Base-by-base conservation (phyloP, 2,797 vertebrate genomes). In the Dryobates pubescens region DNA sequence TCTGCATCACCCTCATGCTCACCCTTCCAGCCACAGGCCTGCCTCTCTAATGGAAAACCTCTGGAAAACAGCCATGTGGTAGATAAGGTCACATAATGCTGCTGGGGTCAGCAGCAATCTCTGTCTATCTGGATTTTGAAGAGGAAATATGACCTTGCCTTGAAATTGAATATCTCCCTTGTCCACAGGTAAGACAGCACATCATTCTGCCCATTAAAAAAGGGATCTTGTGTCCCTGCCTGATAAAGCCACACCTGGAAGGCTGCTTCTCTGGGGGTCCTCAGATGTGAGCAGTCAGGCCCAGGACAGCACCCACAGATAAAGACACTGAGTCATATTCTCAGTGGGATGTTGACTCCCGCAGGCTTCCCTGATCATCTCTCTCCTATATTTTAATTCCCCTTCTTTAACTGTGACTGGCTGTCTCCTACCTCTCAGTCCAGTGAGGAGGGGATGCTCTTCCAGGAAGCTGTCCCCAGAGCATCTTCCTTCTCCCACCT, bases 31-130 rank as follows among this genome's bases (percentile, higher is more conserved):
- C 56, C 20, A 3, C 24, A 16, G 59, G 24, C 59, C 24, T 3
- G 2, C 36, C 47, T 70, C 86, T 54, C 63, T 86, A 64, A 93
- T 76, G 36, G 91, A 57, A 89, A 95, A 82, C 57, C 80, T 84
- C 68, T 15, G 74, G 61, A 84, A 95, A 93, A 65, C 43, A 82
- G 45, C 71, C 24, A 36, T 43, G 64, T 16, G 57, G 30, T 38
- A 67, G 69, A 86, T 69, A 85, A 88, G 93, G 90, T 92, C 95
- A 90, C 29, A 9, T 5, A 91, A 92, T 6, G 43, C 83, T 93
- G 76, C 76, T 85, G 72, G 79, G 91, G 88, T 95, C 94, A 90
- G 82, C 51, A 87, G 65, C 86, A 87, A 88, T 87, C 88, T 90
- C 91, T 62, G 3, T 32, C 73, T 85, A 51, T 54, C 64, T 45